Evolutionary conservation across 1,140 invertebrate species (phyloP), one percentile per base, ranked within the genome.

Genomic region (Sminthurides bifidus): DNA sequence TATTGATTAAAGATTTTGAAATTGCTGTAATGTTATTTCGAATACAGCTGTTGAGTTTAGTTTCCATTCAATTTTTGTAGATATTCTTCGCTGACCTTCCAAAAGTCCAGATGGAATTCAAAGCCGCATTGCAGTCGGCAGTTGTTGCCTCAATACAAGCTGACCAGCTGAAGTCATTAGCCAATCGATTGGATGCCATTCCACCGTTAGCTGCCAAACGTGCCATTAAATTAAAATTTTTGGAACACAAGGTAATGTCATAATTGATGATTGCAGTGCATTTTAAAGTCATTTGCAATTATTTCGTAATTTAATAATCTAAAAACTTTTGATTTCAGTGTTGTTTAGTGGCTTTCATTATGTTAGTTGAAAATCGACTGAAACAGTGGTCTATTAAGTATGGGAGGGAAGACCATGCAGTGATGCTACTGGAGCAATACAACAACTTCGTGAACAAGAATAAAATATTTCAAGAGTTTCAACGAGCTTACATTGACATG

Each of bases 401-500:
- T 69, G 88, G 88, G 17, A 73, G 76, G 10, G 80, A 89, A 65
- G 81, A 89, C 54, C 81, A 85, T 67, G 88, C 91, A 2, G 78
- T 84, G 66, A 80, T 81, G 59, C 78, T 92, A 69, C 71, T 93
- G 61, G 82, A 86, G 60, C 87, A 94, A 66, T 94, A 93, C 67
- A 79, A 85, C 61, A 88, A 87, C 75, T 92, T 91, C 74, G 89
- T 94, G 14, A 87, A 87, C 2, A 80, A 81, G 63, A 91, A 90
- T 71, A 83, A 87, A 70, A 86, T 95, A 65, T 92, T 93, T 74
- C 85, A 92, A 70, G 88, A 91, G 72, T 93, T 93, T 72, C 87
- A 92, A 66, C 88, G 87, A 74, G 87, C 88, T 19, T 92, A 84
- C 67, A 74, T 84, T 57, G 87, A 93, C 67, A 90, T 92, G 79